phyloP scores from a whole-genome alignment of 35 echinoderm and acorn worm species.

The Acanthaster planci region DNA sequence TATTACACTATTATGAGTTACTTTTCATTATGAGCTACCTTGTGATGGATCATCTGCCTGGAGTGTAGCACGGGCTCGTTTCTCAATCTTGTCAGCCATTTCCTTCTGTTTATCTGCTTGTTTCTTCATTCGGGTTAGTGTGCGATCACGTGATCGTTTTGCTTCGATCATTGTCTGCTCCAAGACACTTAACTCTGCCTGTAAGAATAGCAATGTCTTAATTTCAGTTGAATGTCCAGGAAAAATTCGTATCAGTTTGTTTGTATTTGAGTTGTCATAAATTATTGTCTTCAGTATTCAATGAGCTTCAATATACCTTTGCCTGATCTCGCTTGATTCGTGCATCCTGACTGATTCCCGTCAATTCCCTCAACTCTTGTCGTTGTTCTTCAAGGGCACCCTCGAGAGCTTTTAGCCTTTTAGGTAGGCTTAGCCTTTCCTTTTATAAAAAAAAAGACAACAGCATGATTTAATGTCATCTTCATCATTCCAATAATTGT shows the following conservation, averaged over 20 bases:
- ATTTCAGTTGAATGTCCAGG: no score
- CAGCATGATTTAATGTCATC: not conserved
- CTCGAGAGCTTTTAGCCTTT: slow-evolving; percentile 76
- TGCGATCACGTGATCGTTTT: slow-evolving; percentile 79
- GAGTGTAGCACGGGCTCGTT: slow-evolving; percentile 70
- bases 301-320: slow-evolving; percentile 51
- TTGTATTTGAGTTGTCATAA: no score
- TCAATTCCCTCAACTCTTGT: slow-evolving; percentile 77
- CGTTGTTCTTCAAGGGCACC: slow-evolving; percentile 78
- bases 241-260: no score
- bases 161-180: slow-evolving; percentile 94
- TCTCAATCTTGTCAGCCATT: slow-evolving; percentile 87
- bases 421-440: slow-evolving; percentile 86
- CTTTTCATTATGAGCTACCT: no score
- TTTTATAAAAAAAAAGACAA: slow-evolving; percentile 20
- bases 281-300: no score
- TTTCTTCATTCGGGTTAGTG: slow-evolving; percentile 90
- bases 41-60: slow-evolving; percentile 81
- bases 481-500: no score
- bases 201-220: no score
- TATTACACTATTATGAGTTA: no score
- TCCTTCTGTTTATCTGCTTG: slow-evolving; percentile 98
- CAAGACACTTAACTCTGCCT: slow-evolving; percentile 80
- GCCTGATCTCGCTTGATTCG: slow-evolving; percentile 83
- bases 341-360: slow-evolving; percentile 87